Percentiles rank a stretch among this genome's conserved stretches.
Conservation (phyloP, 2,113 vertebrate genomes). For the Opisthocomus hoazin region DNA sequence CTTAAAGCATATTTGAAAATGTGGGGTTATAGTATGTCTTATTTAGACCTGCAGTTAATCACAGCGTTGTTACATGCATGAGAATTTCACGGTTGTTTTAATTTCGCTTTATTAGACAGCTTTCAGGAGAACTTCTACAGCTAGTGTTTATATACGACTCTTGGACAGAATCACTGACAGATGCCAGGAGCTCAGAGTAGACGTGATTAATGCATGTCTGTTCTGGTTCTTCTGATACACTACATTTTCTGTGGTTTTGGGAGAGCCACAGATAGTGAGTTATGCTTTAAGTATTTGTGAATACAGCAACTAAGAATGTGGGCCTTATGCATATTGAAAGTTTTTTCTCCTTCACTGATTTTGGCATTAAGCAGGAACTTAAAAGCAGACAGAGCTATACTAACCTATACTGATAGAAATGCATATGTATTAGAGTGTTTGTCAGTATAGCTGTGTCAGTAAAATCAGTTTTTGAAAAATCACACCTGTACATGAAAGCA, state of each 20-base stretch:
- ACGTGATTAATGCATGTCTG: not conserved
- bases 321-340: not conserved
- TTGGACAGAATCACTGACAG: not conserved
- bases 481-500: not conserved
- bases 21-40: conserved; percentile 9
- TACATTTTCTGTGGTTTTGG: not conserved
- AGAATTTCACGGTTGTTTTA: not conserved
- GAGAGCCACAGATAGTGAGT: not conserved
- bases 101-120: conserved; percentile 18
- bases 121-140: conserved; percentile 21
- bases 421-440: not conserved
- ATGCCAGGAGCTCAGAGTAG: conserved; percentile 1
- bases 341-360: not conserved
- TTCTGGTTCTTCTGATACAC: not conserved
- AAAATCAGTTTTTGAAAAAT: not conserved
- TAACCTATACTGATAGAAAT: not conserved
- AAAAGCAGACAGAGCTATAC: not conserved
- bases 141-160: not conserved
- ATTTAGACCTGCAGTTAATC: conserved; percentile 44
- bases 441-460: not conserved
- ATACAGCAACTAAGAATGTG: not conserved
- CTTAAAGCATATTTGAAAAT: conserved; percentile 37
- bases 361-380: not conserved
- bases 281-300: not conserved
- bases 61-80: conserved; percentile 38